Evolutionary conservation across 1,140 invertebrate species (phyloP), one percentile per base, ranked within the genome.

Genomic region (Tetragnatha versicolor): DNA sequence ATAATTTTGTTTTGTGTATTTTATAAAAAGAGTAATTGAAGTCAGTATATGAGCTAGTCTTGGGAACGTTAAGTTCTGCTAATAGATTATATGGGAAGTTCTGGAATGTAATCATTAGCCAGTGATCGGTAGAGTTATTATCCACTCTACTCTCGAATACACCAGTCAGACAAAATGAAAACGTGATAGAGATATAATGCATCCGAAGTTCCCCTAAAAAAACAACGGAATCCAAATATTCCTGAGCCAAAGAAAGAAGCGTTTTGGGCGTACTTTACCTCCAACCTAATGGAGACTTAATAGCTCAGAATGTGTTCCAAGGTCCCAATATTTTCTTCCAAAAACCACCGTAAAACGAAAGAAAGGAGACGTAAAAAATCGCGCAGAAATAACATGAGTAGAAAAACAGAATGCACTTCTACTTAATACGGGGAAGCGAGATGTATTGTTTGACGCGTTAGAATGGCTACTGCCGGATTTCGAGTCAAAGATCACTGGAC

Each of bases 221-320:
- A 70, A 10, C 53, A 53, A 5, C 20, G 31, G 42, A 53, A 12
- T 55, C 51, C 53, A 70, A 70, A 70, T 20, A 33, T 55, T 55
- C 47, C 47, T n/a, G 17, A 37, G 49, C 10, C 10, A 35, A n/a
- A n/a, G 49, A 42, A 27, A 45, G 22, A 49, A 63, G 63, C 42
- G 58, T 49, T 75, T 51, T 75, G 47, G 53, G 55, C 53, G 39
- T 63, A 33, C 58, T 63, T 61, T 63, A 55, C 72, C 63, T 58
- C 20, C 17, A 61, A 37, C 53, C 58, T 75, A 75, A 75, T 75
- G 72, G 72, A 35, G 58, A 63, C 72, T 75, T 75, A 75, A 75
- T 75, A 75, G 72, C 72, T 29, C 42, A 75, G 58, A 75, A 75
- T 55, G 72, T 75, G 72, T 75, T 75, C 63, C 72, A 27, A 49